Evolutionary conservation across 2,113 vertebrate genomes (phyloP), one percentile per base, ranked within the genome.

Genomic region (Chionodraco myersi): DNA sequence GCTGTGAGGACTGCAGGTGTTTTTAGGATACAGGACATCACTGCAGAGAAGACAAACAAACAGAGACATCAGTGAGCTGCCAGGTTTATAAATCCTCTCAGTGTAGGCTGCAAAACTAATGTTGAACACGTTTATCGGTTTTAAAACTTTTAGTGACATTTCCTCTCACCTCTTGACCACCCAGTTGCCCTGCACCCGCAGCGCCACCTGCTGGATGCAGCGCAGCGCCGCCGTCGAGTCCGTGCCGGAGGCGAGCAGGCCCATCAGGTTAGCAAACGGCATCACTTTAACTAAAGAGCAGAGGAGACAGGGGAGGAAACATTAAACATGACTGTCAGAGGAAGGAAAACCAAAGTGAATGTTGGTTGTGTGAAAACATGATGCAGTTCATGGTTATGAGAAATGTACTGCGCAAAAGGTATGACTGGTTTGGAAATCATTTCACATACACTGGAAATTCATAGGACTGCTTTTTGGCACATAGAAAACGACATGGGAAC

Each of bases 111-210:
- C 45, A 15, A 14, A 49, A 23, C 26, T 48, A 13, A 67, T 51
- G n/a, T 13, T 12, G 12, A 53, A 65, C 65, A 23, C 34, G 7
- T 23, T 44, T 57, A 57, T 57, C 47, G n/a, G 45, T 4, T 70
- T 14, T 41, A 2, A 18, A 47, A 3, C 53, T 18, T 70, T 34
- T 0, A 10, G 8, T 48, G 56, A 60, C 69, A 60, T 60, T 34
- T 13, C 15, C 65, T 15, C 93, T 72, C 90, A 98, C 98, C 98
- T 99, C 90, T 99, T 99, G 6, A 99, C 97, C 6, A 99, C 98
- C 98, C 98, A 99, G 94, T 98, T 99, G 26, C 98, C 98, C 90
- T 99, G 98, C 71, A 99, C 97, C 75, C 99, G 91, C 94, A 99
- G 96, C 15, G 98, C 97, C 97, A 99, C 98, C 95, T 99, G 98